Conservation (phyloP, 1,140 invertebrate species). For the Drosophila baimaii region DNA sequence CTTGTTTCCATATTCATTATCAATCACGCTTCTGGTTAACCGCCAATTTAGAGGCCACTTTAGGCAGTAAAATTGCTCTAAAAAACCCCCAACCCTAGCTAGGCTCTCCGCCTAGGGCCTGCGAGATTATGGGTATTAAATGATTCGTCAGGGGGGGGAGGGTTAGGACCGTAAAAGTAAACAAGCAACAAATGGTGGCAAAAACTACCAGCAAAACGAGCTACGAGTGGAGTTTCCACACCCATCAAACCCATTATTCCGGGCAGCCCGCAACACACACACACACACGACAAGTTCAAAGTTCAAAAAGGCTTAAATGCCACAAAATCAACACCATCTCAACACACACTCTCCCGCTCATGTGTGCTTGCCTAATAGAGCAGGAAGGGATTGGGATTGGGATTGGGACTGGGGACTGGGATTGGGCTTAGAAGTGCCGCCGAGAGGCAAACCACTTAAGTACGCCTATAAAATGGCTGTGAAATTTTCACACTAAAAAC, state of each 20-base stretch:
- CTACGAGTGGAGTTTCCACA: not conserved
- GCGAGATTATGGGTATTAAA: constrained; percentile 62
- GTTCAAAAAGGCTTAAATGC: constrained; percentile 80
- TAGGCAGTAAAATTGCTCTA: constrained; percentile 14
- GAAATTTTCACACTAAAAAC: constrained; percentile 81
- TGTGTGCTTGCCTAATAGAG: constrained; percentile 42
- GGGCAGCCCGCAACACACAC: not conserved
- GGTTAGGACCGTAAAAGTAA: constrained; percentile 27
- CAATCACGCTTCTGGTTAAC: constrained; percentile 55
- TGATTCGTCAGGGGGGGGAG: constrained; percentile 46
- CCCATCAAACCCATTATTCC: constrained; percentile 29
- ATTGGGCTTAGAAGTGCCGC: constrained; percentile 69
- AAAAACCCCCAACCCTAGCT: constrained; percentile 21
- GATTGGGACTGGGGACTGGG: not conserved
- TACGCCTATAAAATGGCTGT: constrained; percentile 80
- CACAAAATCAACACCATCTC: constrained; percentile 72
- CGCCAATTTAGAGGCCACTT: constrained; percentile 55
- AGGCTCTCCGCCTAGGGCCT: constrained; percentile 48
- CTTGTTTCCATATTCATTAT: constrained; percentile 49
- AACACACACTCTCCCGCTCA: constrained; percentile 13
- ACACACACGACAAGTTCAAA: constrained; percentile 62
- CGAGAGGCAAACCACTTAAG: constrained; percentile 79
- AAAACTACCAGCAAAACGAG: constrained; percentile 40
- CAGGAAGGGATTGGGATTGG: not conserved
- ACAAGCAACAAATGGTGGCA: constrained; percentile 45